Conservation (phyloP, 2,888 invertebrate species). For the Liodrosophila aerea region DNA sequence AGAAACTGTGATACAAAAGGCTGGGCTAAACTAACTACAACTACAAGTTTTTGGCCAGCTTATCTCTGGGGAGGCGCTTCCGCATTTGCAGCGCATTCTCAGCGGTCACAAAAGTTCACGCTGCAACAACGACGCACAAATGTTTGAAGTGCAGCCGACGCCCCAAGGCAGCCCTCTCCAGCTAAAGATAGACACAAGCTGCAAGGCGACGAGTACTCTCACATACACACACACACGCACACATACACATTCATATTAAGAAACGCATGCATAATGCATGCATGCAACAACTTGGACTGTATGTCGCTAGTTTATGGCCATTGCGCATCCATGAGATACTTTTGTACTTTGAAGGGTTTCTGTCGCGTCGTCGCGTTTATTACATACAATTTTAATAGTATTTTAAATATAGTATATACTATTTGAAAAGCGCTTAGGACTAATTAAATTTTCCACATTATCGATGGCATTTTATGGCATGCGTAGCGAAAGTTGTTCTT, state of each 20-base stretch:
- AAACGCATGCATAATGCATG: slow-evolving; percentile 53
- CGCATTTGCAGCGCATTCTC: slow-evolving; percentile 64
- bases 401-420: slow-evolving; percentile 8
- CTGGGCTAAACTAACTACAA: slow-evolving; percentile 21
- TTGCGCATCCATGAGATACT: slow-evolving; percentile 53
- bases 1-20: slow-evolving; percentile 46
- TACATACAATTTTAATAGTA: slow-evolving; percentile 36
- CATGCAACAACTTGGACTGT: slow-evolving; percentile 36
- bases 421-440: slow-evolving; percentile 51
- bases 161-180: slow-evolving; percentile 14
- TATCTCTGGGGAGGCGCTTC: slow-evolving; percentile 72
- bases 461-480: slow-evolving; percentile 55
- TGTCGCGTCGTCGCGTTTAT: slow-evolving; percentile 43
- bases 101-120: slow-evolving; percentile 69
- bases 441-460: slow-evolving; percentile 67
- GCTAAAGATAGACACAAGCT: slow-evolving; percentile 48
- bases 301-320: slow-evolving; percentile 58
- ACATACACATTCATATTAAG: too few relatives aligned
- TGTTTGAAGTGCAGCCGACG: slow-evolving; percentile 69
- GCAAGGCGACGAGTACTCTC: slow-evolving; percentile 14
- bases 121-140: slow-evolving; percentile 64
- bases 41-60: slow-evolving; percentile 50
- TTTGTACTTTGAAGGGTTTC: slow-evolving; percentile 66
- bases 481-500: slow-evolving; percentile 35
- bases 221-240: not conserved